phyloP scores from a whole-genome alignment of 1,140 invertebrate species.

The Ptiloglossa arizonensis region DNA sequence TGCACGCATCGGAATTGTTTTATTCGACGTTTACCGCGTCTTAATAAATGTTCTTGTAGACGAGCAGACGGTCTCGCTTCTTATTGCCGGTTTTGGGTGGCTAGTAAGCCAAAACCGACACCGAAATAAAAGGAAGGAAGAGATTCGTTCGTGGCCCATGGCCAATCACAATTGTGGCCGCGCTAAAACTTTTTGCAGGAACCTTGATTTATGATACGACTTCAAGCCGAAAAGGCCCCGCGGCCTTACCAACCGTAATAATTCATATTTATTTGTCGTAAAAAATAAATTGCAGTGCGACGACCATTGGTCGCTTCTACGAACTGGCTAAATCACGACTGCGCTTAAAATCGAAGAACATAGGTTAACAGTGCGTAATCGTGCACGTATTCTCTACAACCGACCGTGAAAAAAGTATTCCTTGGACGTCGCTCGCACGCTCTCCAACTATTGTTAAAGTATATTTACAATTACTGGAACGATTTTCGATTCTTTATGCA shows the following conservation, averaged over 20 bases:
- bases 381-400: background rate
- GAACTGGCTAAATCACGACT: background rate
- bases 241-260: constrained; percentile 12
- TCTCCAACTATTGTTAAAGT: background rate
- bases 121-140: constrained; percentile 13
- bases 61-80: background rate
- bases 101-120: constrained; percentile 17
- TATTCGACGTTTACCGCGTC: background rate
- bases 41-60: background rate
- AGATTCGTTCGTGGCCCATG: constrained; percentile 27
- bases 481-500: too few species aligned
- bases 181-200: constrained; percentile 15
- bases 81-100: background rate
- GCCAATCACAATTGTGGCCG: constrained; percentile 21
- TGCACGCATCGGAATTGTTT: too few species aligned
- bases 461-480: background rate
- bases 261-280: constrained; percentile 44
- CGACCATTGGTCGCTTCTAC: background rate
- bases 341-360: background rate
- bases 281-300: constrained; percentile 35
- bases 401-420: background rate
- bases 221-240: background rate
- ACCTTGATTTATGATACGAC: constrained; percentile 33
- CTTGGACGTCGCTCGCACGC: background rate
- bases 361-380: background rate